phyloP scores from a whole-genome alignment of 2,113 vertebrate genomes.

The Agelaius tricolor region DNA sequence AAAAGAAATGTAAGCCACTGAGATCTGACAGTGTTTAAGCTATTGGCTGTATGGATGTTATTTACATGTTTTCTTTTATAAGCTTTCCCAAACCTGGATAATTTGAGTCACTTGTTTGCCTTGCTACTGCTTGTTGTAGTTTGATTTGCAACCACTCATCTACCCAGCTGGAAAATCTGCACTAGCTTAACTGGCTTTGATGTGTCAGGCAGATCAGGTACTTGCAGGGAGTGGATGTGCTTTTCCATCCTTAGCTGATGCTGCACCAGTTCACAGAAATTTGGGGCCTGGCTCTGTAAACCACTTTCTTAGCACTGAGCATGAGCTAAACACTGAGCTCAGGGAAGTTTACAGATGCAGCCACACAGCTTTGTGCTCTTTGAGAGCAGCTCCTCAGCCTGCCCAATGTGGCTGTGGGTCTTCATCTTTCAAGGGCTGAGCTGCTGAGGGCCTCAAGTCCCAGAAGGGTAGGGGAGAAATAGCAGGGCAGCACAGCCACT shows the following conservation, averaged over 20 bases:
- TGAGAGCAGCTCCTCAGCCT: background rate
- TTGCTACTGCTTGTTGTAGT: background rate
- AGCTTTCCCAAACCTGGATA: background rate
- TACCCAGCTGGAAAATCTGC: background rate
- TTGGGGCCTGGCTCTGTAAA: background rate
- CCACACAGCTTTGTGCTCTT: background rate
- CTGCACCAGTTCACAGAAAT: background rate
- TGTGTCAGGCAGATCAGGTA: background rate
- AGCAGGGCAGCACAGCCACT: background rate
- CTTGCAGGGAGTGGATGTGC: background rate
- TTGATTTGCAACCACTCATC: background rate
- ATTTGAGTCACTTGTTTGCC: background rate
- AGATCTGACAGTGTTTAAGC: background rate
- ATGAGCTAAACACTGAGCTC: background rate
- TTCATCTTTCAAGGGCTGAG: background rate
- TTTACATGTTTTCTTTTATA: background rate
- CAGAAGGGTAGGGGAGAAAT: background rate
- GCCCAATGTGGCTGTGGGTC: background rate
- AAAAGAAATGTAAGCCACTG: background rate
- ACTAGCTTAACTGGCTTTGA: background rate
- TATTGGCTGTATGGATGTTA: background rate
- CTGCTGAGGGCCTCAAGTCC: background rate
- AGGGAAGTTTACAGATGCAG: background rate
- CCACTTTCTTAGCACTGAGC: background rate
- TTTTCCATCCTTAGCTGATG: background rate